Evolutionary conservation across 2,888 invertebrate species (phyloP).

Genomic region (Watsonalla binaria): DNA sequence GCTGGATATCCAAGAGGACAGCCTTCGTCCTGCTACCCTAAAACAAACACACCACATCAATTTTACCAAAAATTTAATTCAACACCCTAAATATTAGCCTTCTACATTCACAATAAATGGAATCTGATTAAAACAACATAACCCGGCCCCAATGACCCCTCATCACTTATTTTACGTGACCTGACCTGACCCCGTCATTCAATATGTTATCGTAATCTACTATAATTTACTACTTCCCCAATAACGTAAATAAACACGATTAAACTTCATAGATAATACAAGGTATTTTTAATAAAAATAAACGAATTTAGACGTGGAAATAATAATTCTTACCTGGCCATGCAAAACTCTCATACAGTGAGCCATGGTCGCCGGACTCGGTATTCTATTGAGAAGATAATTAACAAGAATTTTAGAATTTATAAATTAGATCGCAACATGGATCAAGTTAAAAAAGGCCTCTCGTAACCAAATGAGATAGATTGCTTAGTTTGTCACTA

Average conservation of each 20-base stretch:
- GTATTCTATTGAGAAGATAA: constrained; percentile 36
- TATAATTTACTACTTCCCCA: constrained; percentile 34
- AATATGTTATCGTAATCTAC: constrained; percentile 35
- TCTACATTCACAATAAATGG: background rate
- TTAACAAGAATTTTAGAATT: constrained; percentile 33
- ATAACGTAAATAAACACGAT: constrained; percentile 49
- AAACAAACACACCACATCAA: constrained; percentile 21
- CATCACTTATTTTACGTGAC: constrained; percentile 41
- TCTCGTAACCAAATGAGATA: constrained; percentile 26
- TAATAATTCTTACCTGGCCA: constrained; percentile 81
- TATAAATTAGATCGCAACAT: constrained; percentile 55
- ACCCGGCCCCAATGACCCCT: constrained; percentile 38
- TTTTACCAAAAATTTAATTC: background rate
- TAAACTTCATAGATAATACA: constrained; percentile 7
- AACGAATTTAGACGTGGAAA: constrained; percentile 33
- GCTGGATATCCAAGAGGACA: constrained; percentile 81
- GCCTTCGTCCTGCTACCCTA: constrained; percentile 79
- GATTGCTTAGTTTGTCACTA: constrained; percentile 26
- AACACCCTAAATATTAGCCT: background rate
- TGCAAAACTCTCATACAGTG: constrained; percentile 88
- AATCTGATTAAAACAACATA: constrained; percentile 1
- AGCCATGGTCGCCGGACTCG: constrained; percentile 82
- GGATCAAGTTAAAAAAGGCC: constrained; percentile 41
- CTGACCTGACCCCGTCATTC: constrained; percentile 58
- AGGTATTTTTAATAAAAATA: background rate